Percentiles rank a stretch among this genome's conserved stretches.
phyloP scores from a whole-genome alignment of 1,140 invertebrate genomes.

The Elysia chlorotica region DNA sequence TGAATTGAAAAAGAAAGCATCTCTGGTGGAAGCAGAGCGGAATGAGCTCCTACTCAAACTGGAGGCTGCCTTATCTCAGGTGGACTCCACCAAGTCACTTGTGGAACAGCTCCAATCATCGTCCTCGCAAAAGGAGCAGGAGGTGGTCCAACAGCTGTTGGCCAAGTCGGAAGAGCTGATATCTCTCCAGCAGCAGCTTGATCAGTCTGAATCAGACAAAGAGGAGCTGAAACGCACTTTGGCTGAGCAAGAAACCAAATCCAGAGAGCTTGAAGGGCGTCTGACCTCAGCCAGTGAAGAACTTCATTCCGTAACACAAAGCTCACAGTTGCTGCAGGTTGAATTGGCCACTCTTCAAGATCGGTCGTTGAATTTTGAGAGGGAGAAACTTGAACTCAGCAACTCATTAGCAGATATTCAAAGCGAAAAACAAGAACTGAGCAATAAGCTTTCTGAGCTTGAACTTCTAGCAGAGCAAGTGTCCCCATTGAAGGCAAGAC shows the following conservation, averaged over 20 bases:
- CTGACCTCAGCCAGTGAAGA: slow-evolving; percentile 2
- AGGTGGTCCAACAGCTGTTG: slow-evolving; percentile 1
- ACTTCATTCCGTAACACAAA: not conserved
- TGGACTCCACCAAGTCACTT: not conserved
- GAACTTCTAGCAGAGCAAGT: not conserved
- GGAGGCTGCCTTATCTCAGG: not conserved
- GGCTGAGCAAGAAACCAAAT: not conserved
- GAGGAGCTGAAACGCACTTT: slow-evolving; percentile 10
- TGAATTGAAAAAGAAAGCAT: slow-evolving; percentile 1
- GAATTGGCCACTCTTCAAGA: slow-evolving; percentile 7
- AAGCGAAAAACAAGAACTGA: not conserved
- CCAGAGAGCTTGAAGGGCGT: not conserved
- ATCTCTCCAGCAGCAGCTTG: slow-evolving; percentile 2
- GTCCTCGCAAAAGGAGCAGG: slow-evolving; percentile 14
- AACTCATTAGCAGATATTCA: too few species aligned
- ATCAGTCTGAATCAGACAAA: not conserved
- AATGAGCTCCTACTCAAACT: not conserved
- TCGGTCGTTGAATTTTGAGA: not conserved
- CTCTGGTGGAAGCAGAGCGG: not conserved
- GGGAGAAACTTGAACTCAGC: not conserved
- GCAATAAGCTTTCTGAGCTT: not conserved
- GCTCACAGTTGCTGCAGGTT: slow-evolving; percentile 5
- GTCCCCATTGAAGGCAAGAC: not conserved
- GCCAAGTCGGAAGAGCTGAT: slow-evolving; percentile 1
- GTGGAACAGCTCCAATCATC: slow-evolving; percentile 6